Percentiles rank a stretch among this genome's conserved stretches.
Evolutionary conservation across 2,113 vertebrate genomes (phyloP).

Genomic region (Hemiprocne comata): DNA sequence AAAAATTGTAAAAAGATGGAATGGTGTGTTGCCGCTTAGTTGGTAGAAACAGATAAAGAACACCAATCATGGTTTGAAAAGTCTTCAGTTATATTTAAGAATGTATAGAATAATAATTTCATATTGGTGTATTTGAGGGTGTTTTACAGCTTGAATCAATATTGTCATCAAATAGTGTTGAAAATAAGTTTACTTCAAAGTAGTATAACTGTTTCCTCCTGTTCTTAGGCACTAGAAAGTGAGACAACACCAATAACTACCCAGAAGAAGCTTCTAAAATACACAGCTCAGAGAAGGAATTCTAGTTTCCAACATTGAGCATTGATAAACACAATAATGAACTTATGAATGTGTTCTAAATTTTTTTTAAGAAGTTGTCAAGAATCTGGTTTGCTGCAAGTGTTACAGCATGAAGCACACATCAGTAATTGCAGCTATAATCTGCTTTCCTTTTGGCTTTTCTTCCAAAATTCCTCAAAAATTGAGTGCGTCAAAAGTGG

Average conservation of each 20-base stretch:
- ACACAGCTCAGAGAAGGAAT: background rate
- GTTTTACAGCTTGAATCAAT: background rate
- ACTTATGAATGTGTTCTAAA: background rate
- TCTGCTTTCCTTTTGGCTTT: background rate
- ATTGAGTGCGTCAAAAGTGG: background rate
- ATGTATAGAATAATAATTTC: background rate
- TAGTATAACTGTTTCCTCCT: background rate
- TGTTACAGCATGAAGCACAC: background rate
- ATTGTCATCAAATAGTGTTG: background rate
- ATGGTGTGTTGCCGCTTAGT: background rate
- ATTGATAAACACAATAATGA: background rate
- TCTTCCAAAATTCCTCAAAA: conserved; percentile 49
- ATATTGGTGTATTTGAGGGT: background rate
- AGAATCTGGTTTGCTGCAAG: background rate
- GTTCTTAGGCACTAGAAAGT: background rate
- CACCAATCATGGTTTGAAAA: background rate
- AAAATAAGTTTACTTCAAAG: background rate
- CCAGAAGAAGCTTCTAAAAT: background rate
- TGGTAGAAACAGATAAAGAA: background rate
- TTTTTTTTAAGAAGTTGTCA: background rate
- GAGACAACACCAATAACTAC: background rate
- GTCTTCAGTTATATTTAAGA: background rate
- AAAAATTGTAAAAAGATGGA: background rate
- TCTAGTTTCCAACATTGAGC: background rate
- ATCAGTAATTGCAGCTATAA: conserved; percentile 13